Base-by-base conservation (phyloP, 2,888 invertebrate genomes). In the Lucinisca nassula region DNA sequence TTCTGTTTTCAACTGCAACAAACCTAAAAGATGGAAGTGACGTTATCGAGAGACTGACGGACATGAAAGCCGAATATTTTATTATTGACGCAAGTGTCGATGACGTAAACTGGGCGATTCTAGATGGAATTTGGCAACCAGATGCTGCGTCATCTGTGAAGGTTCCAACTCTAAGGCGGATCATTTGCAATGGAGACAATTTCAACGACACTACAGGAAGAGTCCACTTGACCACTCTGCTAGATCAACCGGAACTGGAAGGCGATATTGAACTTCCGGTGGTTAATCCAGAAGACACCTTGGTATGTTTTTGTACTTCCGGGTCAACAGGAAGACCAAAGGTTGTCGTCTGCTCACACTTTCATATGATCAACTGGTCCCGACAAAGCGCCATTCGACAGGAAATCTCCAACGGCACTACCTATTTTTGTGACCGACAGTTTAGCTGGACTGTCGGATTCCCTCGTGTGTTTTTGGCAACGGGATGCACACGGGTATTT, bases 401-500 rank as follows among this genome's bases (percentile, higher is more conserved):
- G 0, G 40, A 67, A 3, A 78, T 90, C 0, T 61, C 74, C 2
- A 38, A 78, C 0, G 40, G 78, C 0, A 82, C 79, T 14, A 49
- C 80, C 0, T 82, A 73, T 24, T 90, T 85, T 76, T 61, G 55
- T 24, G 90, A 90, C 14, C 74, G 90, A 24, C 79, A 80, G 32
- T 85, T 90, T 38, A 74, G 82, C 17, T 88, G 90, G 90, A 74
- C 51, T 0, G 77, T 84, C 12, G 90, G 90, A 0, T 84, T 78
- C 35, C 90, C 88, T 0, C 49, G 87, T n/a, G 74, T 81, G 4
- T 87, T 82, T 38, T 14, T 90, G 0, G 81, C 85, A 2, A 70
- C 74, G 14, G 90, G 90, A 14, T 73, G 83, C 1, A 89, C 87
- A 0, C 75, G 83, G 14, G 45, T 90, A 12, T 88, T 89, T 37